phyloP scores from a whole-genome alignment of 2,113 vertebrate species.

The Geococcyx californianus region DNA sequence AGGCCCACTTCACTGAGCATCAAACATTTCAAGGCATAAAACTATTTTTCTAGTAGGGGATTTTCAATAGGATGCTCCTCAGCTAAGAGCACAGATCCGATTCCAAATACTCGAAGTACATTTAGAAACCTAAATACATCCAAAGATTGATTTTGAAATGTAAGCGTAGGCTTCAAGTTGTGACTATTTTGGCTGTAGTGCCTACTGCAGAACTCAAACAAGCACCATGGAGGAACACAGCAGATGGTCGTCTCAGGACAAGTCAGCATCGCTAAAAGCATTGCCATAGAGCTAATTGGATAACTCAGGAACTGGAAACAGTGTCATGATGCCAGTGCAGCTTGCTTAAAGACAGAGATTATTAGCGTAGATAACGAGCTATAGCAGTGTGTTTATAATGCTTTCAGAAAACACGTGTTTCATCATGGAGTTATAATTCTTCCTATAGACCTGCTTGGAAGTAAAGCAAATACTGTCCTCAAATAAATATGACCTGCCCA shows the following conservation, averaged over 20 bases:
- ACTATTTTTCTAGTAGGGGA: neutral
- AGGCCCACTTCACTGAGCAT: neutral
- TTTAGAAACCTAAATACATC: neutral
- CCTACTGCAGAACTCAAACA: neutral
- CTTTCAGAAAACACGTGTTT: neutral
- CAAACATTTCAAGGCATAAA: neutral
- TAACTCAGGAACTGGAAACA: neutral
- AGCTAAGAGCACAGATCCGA: neutral
- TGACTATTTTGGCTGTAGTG: neutral
- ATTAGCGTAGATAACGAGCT: neutral
- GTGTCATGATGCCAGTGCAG: neutral
- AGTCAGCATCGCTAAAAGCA: fast-evolving
- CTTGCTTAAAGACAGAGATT: neutral
- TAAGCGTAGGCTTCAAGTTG: neutral
- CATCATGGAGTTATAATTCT: neutral
- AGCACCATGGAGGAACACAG: neutral
- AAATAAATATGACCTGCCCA: neutral
- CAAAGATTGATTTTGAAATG: fast-evolving
- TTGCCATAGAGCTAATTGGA: neutral
- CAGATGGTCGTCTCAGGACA: neutral
- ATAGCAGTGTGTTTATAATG: neutral
- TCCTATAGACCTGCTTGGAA: neutral
- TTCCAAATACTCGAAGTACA: neutral
- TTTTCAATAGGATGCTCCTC: neutral
- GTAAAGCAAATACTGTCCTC: neutral